Evolutionary conservation across 2,113 vertebrate genomes (phyloP), one percentile per base, ranked within the genome.

Genomic region (Hiodon tergisus): DNA sequence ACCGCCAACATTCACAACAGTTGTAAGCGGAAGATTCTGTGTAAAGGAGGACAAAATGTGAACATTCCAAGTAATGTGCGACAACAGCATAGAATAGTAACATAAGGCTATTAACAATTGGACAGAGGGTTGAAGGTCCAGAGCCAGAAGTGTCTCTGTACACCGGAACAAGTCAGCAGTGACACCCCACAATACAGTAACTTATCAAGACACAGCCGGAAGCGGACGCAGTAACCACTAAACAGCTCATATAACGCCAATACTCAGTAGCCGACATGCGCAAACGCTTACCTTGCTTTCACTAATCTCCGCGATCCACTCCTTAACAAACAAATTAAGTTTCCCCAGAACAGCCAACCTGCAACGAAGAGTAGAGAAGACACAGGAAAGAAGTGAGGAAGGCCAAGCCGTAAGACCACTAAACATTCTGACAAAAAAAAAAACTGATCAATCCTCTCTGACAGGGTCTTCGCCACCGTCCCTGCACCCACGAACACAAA

Each of bases 241-340:
- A 63, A 16, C 61, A 46, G 9, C 10, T 16, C 55, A 4, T 31
- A 31, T 31, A n/a, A n/a, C 31, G 0, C 31, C 31, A 31, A 31
- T 31, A 31, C 31, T 31, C 31, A 31, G 31, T 31, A 31, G 31
- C 31, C 31, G 31, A 31, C 31, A 31, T 31, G 31, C 2, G 59
- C 4, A 59, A 71, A 48, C 5, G 55, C 86, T 81, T 91, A 99
- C 97, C 94, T 99, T 99, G 85, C 88, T 90, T 86, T 97, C 93
- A 76, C 94, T 94, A 78, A 98, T 92, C 84, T 97, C 94, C 73
- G 89, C 87, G 83, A 99, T 97, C 97, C 97, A 99, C 76, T 98
- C 93, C 86, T 95, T 98, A 60, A 96, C 94, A 84, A 98, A 92
- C 75, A 92, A 90, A 88, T 96, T 97, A 83, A 99, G 86, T 87